These are phyloP conservation scores for Leucania comma DNA, from an alignment of 2,888 invertebrate genomes.

Conservation along the genomic window DNA sequence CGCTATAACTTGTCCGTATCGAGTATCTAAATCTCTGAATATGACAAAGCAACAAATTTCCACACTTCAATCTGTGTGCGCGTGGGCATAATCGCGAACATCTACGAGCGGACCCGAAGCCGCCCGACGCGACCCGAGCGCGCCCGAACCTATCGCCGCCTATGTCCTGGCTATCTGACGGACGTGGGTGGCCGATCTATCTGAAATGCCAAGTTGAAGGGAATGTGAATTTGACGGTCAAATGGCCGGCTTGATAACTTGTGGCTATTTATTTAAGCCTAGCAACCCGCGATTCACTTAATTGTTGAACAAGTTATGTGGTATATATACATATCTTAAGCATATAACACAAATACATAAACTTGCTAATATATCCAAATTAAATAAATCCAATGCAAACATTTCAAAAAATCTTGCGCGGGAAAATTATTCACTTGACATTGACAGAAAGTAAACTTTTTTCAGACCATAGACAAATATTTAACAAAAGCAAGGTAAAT, in stretches of 20 bases:
- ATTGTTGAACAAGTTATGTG: neutral
- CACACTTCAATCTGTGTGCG: conserved; percentile 73
- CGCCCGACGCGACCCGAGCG: conserved; percentile 74
- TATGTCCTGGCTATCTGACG: conserved; percentile 65
- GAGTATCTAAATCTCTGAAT: conserved; percentile 69
- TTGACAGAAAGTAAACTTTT: neutral
- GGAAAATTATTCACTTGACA: neutral
- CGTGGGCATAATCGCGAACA: conserved; percentile 77
- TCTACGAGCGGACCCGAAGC: conserved; percentile 69
- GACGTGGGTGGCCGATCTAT: conserved; percentile 72
- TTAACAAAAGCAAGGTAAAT: neutral
- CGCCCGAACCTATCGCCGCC: conserved; percentile 65
- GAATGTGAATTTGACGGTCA: conserved; percentile 71
- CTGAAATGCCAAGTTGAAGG: conserved; percentile 68
- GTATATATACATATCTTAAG: neutral
- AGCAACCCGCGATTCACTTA: conserved; percentile 44
- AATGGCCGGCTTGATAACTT: conserved; percentile 61
- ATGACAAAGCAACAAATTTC: conserved; percentile 71
- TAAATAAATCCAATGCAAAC: neutral
- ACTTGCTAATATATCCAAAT: neutral
- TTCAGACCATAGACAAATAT: neutral
- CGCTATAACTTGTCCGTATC: conserved; percentile 66
- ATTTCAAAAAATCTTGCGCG: neutral
- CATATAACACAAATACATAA: neutral
- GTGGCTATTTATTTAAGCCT: conserved; percentile 62